Evolutionary conservation across 2,888 invertebrate genomes (phyloP).

Genomic region (Ligdia adustata): DNA sequence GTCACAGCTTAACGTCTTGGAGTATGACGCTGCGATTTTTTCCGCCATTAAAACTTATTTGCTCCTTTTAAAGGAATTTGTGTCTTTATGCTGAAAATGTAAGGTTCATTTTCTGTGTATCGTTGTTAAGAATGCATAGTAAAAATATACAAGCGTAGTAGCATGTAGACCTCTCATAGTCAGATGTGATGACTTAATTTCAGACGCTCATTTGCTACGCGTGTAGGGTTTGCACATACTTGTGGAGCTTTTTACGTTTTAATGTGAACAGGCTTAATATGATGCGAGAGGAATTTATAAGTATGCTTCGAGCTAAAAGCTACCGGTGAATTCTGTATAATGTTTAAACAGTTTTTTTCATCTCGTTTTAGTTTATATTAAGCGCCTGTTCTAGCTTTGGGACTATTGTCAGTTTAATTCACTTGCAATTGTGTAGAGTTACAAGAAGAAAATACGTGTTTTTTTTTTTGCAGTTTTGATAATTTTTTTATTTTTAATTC

Average conservation of each 20-base stretch:
- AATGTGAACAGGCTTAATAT: constrained; percentile 31
- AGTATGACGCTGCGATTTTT: constrained; percentile 75
- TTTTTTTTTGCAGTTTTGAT: too few species aligned
- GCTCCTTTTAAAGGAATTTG: not conserved
- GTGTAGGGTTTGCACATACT: constrained; percentile 56
- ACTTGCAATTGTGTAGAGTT: too few species aligned
- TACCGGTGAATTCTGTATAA: constrained; percentile 2
- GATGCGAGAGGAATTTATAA: constrained; percentile 25
- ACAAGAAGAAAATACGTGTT: too few species aligned
- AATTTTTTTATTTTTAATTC: too few species aligned
- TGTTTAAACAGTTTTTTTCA: not conserved
- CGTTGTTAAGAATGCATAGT: constrained; percentile 11
- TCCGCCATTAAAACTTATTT: constrained; percentile 54
- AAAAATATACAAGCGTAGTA: constrained; percentile 57
- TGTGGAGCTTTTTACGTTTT: constrained; percentile 28
- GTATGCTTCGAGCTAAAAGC: constrained; percentile 14
- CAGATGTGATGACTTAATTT: constrained; percentile 75
- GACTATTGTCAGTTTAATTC: too few species aligned
- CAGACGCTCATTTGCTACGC: constrained; percentile 65
- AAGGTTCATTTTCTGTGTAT: constrained; percentile 4
- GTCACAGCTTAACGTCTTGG: constrained; percentile 69
- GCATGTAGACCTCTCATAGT: constrained; percentile 64
- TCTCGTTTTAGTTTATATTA: not conserved
- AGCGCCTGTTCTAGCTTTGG: not conserved
- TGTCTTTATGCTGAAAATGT: constrained; percentile 9